Conservation (phyloP, 1,140 invertebrate species). For the Colletes latitarsis region DNA sequence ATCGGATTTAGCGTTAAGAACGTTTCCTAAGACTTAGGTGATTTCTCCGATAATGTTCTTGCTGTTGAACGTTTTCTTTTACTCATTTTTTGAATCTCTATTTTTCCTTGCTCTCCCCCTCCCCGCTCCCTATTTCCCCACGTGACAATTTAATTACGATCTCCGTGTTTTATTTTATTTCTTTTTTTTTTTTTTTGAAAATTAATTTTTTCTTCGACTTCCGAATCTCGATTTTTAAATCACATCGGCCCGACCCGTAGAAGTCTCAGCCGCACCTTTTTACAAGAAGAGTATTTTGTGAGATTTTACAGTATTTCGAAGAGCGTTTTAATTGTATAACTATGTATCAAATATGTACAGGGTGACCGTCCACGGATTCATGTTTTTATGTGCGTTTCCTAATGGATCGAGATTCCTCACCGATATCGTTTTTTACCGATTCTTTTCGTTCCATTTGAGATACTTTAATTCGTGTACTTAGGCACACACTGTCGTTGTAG, state of each 20-base stretch:
- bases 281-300: constrained; percentile 80
- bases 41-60: constrained; percentile 51
- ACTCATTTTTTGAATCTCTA: constrained; percentile 58
- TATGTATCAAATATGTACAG: constrained; percentile 76
- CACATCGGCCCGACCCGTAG: constrained; percentile 70
- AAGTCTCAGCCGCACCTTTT: constrained; percentile 76
- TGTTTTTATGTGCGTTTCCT: constrained; percentile 72
- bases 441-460: constrained; percentile 19
- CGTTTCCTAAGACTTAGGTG: constrained; percentile 58
- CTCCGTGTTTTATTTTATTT: constrained; percentile 21
- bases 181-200: constrained; percentile 5
- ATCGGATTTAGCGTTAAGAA: constrained; percentile 57
- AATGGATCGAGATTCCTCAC: constrained; percentile 70
- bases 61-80: constrained; percentile 44
- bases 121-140: no score
- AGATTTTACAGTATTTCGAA: constrained; percentile 81
- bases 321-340: constrained; percentile 79
- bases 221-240: constrained; percentile 73
- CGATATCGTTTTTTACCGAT: constrained; percentile 60
- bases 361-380: constrained; percentile 77
- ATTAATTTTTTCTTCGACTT: constrained; percentile 60
- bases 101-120: constrained; percentile 16
- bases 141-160: constrained; percentile 46
- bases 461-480: constrained; percentile 59
- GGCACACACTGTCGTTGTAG: constrained; percentile 47